phyloP scores from a whole-genome alignment of 2,113 vertebrate species.

The Eurypyga helias region DNA sequence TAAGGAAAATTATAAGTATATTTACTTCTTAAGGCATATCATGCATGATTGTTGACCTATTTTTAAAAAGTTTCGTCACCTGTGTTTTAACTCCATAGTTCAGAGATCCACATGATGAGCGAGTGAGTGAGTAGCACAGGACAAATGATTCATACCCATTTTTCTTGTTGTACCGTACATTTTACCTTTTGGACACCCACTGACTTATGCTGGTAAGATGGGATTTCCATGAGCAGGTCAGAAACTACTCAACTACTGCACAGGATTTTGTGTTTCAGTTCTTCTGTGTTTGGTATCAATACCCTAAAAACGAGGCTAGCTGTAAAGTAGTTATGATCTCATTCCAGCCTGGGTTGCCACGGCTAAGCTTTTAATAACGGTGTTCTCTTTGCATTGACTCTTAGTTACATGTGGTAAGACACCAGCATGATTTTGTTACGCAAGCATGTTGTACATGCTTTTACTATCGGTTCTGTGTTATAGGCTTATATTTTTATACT shows the following conservation, averaged over 20 bases:
- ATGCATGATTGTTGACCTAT: background rate
- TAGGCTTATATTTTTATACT: background rate
- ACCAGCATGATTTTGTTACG: background rate
- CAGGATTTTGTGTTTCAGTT: background rate
- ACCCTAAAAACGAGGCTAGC: background rate
- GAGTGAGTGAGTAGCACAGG: background rate
- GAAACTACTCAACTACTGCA: background rate
- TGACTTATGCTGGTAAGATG: background rate
- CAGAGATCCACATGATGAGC: background rate
- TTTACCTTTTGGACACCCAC: background rate
- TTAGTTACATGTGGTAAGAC: background rate
- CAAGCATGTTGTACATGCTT: background rate
- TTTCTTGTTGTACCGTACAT: background rate
- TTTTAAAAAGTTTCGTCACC: background rate
- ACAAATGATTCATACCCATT: background rate
- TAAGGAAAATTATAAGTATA: background rate
- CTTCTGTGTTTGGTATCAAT: background rate
- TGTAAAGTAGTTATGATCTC: background rate
- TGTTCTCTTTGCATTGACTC: background rate
- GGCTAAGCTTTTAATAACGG: background rate
- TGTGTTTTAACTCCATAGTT: background rate
- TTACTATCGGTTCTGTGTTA: background rate
- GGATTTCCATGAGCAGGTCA: background rate
- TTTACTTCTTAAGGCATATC: background rate
- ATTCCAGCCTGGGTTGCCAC: background rate